Percentiles rank a stretch among this genome's conserved stretches.
Conservation (phyloP, 2,888 invertebrate species). For the Ophioninae sp. region DNA sequence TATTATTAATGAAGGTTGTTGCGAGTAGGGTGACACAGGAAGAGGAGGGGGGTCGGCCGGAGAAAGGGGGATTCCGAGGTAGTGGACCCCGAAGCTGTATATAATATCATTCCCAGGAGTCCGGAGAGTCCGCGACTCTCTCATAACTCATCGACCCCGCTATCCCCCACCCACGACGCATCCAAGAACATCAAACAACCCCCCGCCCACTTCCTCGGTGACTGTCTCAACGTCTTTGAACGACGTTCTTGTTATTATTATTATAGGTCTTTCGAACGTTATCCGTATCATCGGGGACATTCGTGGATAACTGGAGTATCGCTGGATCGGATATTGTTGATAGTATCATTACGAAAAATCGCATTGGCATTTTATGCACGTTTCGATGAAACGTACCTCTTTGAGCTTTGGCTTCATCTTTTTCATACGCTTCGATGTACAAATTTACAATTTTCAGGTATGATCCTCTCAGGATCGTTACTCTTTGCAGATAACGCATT, state of each 20-base stretch:
- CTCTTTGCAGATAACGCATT: no score
- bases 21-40: slow-evolving; percentile 48
- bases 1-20: slow-evolving; percentile 71
- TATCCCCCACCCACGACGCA: slow-evolving; percentile 36
- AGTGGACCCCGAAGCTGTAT: slow-evolving; percentile 42
- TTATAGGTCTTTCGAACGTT: background rate
- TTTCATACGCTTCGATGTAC: slow-evolving; percentile 4
- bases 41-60: slow-evolving; percentile 22
- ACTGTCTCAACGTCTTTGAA: slow-evolving; percentile 29
- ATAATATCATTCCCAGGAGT: slow-evolving; percentile 55
- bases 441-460: slow-evolving; percentile 3
- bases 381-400: background rate
- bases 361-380: background rate
- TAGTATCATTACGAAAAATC: background rate
- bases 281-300: background rate
- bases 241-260: background rate
- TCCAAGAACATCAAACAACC: slow-evolving; percentile 36
- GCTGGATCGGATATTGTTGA: background rate
- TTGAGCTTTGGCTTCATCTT: slow-evolving; percentile 1
- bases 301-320: background rate
- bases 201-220: slow-evolving; percentile 37
- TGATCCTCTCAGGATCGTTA: no score
- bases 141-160: slow-evolving; percentile 60
- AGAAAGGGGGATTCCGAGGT: slow-evolving; percentile 31
- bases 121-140: slow-evolving; percentile 53